Evolutionary conservation across 2,797 vertebrate genomes (phyloP).

Genomic region (Scomberomorus guttatus): DNA sequence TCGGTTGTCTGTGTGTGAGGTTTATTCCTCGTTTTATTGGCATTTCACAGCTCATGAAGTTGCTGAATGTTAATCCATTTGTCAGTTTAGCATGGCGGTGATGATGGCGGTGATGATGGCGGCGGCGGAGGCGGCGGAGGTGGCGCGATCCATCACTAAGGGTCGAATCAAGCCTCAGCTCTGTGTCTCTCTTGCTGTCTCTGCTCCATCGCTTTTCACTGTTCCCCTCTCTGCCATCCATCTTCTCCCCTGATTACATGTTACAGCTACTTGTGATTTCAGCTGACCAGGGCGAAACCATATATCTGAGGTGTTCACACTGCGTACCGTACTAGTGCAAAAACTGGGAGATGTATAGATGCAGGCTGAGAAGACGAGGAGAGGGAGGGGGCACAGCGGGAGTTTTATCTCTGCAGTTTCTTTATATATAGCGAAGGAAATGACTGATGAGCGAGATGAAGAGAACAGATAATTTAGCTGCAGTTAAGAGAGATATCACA

Average conservation of each 20-base stretch:
- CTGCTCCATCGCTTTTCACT: constrained; percentile 22
- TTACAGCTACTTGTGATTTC: constrained; percentile 66
- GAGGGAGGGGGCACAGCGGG: not conserved
- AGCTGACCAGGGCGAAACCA: constrained; percentile 63
- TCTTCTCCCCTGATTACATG: constrained; percentile 66
- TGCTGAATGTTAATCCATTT: constrained; percentile 54
- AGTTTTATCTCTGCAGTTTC: constrained; percentile 21
- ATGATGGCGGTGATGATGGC: not conserved
- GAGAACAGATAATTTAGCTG: constrained; percentile 62
- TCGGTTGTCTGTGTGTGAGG: constrained; percentile 33
- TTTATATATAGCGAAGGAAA: constrained; percentile 37
- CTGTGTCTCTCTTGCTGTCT: constrained; percentile 21
- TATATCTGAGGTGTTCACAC: constrained; percentile 51
- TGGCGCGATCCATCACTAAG: constrained; percentile 37
- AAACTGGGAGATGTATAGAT: constrained; percentile 34
- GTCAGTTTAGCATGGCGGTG: constrained; percentile 25
- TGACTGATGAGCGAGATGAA: constrained; percentile 46
- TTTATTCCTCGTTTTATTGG: constrained; percentile 49
- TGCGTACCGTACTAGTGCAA: constrained; percentile 19
- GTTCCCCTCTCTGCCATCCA: constrained; percentile 49
- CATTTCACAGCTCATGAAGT: constrained; percentile 57
- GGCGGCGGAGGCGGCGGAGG: too few relatives aligned
- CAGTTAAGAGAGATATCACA: constrained; percentile 64
- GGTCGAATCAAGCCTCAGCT: constrained; percentile 33
- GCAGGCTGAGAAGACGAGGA: constrained; percentile 17